Conservation (phyloP, 2,797 vertebrate species). For the Sebastes cheni region DNA sequence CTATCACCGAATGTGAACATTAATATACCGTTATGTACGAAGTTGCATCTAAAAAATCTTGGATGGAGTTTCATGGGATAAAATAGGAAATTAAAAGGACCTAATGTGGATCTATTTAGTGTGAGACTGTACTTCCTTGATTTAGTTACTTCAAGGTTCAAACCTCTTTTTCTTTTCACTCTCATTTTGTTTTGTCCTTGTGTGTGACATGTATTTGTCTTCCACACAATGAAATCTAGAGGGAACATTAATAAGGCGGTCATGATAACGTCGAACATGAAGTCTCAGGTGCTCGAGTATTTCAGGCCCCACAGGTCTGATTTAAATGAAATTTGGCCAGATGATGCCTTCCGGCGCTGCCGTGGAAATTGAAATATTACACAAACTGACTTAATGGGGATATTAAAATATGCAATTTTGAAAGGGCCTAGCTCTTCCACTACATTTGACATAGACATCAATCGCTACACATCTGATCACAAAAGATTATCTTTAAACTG, state of each 20-base stretch:
- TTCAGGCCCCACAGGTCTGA: conserved; percentile 24
- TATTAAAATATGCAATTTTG: conserved; percentile 10
- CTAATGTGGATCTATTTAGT: background rate
- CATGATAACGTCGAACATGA: conserved; percentile 4
- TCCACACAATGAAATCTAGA: background rate
- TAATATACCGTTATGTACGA: background rate
- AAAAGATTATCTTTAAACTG: background rate
- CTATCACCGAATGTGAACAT: background rate
- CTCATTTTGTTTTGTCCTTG: background rate
- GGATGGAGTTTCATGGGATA: background rate
- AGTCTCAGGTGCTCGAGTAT: conserved; percentile 24
- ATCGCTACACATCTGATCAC: background rate
- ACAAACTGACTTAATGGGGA: conserved; percentile 2
- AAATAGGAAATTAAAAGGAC: background rate
- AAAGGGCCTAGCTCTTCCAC: background rate
- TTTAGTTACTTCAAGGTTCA: conserved; percentile 5
- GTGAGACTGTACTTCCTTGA: background rate
- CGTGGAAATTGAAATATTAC: conserved; percentile 24
- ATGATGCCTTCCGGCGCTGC: conserved; percentile 29
- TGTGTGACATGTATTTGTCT: conserved; percentile 1
- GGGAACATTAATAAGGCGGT: conserved; percentile 10
- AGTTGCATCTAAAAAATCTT: background rate
- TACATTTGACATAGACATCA: background rate
- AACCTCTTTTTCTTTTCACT: background rate
- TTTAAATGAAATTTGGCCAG: conserved; percentile 34